phyloP scores from a whole-genome alignment of 2,888 invertebrate species.

The Acrobasis suavella region DNA sequence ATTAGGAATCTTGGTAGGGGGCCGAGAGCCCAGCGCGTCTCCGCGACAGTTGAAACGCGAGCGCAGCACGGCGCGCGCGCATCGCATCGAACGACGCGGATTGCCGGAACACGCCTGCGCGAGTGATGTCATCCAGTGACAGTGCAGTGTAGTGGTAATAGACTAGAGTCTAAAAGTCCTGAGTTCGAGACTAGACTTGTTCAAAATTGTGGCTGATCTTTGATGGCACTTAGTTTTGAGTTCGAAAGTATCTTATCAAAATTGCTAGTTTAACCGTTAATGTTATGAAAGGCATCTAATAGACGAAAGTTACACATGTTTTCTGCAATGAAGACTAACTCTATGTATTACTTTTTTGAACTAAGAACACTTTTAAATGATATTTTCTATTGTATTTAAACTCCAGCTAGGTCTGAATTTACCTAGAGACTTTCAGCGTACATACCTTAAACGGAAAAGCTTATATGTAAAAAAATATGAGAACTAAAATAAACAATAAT shows the following conservation, averaged over 20 bases:
- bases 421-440: too few species aligned
- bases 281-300: too few species aligned
- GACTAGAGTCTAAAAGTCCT: slow-evolving; percentile 1
- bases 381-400: too few species aligned
- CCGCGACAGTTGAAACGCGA: slow-evolving; percentile 60
- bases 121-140: slow-evolving; percentile 70
- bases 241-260: neutral
- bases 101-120: slow-evolving; percentile 48
- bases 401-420: too few species aligned
- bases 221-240: neutral
- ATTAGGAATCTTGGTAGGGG: slow-evolving; percentile 51
- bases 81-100: slow-evolving; percentile 37
- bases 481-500: too few species aligned
- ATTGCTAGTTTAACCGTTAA: too few species aligned
- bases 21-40: slow-evolving; percentile 38
- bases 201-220: neutral
- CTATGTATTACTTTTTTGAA: too few species aligned
- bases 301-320: too few species aligned
- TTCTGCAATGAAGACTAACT: too few species aligned
- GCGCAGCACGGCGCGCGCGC: slow-evolving; percentile 65
- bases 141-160: slow-evolving; percentile 68
- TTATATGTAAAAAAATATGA: too few species aligned
- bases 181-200: neutral
- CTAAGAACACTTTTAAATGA: too few species aligned
- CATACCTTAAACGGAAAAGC: too few species aligned